These are phyloP conservation scores for Heptranchias perlo DNA, from an alignment of 2,113 vertebrate genomes.

Conservation along the genomic window DNA sequence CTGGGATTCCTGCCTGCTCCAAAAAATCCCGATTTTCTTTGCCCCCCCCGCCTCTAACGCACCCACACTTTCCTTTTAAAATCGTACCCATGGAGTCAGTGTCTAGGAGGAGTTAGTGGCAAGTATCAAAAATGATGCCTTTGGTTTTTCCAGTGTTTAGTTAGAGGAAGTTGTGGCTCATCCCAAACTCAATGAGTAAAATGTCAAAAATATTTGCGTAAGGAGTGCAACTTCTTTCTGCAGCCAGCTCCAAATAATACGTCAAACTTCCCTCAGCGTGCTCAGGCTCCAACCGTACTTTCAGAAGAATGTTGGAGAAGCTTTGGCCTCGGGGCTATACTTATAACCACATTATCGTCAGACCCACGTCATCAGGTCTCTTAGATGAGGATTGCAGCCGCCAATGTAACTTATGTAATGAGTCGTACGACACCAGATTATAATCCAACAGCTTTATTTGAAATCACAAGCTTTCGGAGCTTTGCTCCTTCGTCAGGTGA, in stretches of 20 bases:
- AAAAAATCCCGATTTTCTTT: too few species aligned
- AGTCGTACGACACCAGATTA: too few species aligned
- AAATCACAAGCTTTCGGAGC: too few species aligned
- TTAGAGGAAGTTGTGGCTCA: background rate
- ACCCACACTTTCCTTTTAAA: too few species aligned
- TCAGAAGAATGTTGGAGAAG: background rate
- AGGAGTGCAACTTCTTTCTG: background rate
- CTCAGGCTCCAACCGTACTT: background rate
- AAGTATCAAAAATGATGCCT: background rate
- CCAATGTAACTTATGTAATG: background rate
- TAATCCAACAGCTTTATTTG: too few species aligned
- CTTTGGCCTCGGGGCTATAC: too few species aligned
- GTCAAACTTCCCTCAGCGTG: background rate
- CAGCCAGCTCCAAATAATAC: background rate
- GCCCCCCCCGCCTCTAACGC: too few species aligned
- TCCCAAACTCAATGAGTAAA: background rate
- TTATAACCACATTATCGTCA: too few species aligned
- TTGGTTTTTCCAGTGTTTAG: background rate
- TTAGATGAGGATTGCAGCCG: background rate
- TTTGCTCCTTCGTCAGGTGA: too few species aligned
- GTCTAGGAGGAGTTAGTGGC: background rate
- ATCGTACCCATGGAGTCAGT: too few species aligned
- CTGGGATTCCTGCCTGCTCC: too few species aligned
- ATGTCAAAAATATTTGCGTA: background rate
- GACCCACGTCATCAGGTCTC: background rate